Evolutionary conservation across 2,888 invertebrate genomes (phyloP), one percentile per base, ranked within the genome.

Genomic region (Harmothoe impar): DNA sequence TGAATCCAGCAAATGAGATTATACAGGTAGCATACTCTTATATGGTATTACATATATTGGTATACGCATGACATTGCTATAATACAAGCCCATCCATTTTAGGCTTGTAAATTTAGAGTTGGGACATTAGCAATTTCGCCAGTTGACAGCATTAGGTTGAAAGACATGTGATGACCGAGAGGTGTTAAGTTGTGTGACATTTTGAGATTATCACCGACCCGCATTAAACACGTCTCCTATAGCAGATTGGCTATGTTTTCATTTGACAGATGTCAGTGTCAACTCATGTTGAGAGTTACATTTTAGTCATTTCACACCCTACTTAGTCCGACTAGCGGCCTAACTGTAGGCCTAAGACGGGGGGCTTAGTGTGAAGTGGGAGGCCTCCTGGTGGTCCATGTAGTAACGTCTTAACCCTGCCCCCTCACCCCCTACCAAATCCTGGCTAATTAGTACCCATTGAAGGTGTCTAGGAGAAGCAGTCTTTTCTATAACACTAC

Each of bases 201-300:
- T n/a, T 62, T n/a, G 62, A 1, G 62, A 62, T 62, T 62, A 62
- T n/a, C 62, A 62, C 12, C n/a, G 3, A 62, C 62, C 62, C 62
- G 62, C n/a, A 62, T 62, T 20, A 62, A 15, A n/a, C 62, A 62
- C 62, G n/a, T 62, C n/a, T 62, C 62, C n/a, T 84, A 33, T 84
- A 84, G 84, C 35, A 84, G 84, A 84, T 84, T 84, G 43, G 35
- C 17, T 5, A n/a, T 23, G 43, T n/a, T n/a, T 84, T 84, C 35
- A 17, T 29, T 25, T 84, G 84, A 84, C 84, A 84, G 33, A 84
- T 84, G 84, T 35, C 84, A 84, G 51, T 84, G 84, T 35, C 51
- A 51, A 51, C 84, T 84, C 33, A 84, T 72, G 20, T 72, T 29
- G n/a, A 72, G 29, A 72, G 72, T 72, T n/a, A 5, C 43, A 43